Evolutionary conservation across 2,888 invertebrate species (phyloP).

Genomic region (Eutolmus rufibarbis): DNA sequence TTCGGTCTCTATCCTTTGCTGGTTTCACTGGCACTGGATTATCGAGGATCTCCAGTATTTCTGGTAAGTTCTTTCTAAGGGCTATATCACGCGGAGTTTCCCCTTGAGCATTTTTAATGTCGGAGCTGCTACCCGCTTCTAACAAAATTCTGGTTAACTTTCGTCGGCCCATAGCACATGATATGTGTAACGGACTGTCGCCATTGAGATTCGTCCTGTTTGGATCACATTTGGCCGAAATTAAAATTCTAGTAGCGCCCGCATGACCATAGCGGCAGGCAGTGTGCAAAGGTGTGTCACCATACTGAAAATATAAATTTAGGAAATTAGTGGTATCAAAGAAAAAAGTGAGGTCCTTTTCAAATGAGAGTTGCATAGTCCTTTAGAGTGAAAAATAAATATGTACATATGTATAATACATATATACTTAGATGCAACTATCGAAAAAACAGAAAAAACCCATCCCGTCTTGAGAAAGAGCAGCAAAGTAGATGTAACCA

Average conservation of each 20-base stretch:
- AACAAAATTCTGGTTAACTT: conserved; percentile 90
- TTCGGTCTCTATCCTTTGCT: conserved; percentile 54
- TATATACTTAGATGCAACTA: no score
- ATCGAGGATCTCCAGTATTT: conserved; percentile 82
- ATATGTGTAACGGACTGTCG: conserved; percentile 92
- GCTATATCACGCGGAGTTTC: conserved; percentile 93
- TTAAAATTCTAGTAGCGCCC: conserved; percentile 90
- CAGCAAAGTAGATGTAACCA: no score
- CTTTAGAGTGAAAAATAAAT: no score
- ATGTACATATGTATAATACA: no score
- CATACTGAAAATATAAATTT: conserved; percentile 72
- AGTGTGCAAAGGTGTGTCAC: conserved; percentile 93
- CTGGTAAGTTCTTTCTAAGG: conserved; percentile 81
- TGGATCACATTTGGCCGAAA: conserved; percentile 86
- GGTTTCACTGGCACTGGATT: conserved; percentile 60
- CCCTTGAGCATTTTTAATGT: conserved; percentile 67
- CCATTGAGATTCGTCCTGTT: conserved; percentile 95
- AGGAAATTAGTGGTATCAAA: neutral
- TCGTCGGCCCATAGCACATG: conserved; percentile 90
- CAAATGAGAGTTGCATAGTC: neutral
- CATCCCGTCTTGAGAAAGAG: no score
- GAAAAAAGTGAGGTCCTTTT: neutral
- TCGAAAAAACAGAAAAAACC: no score
- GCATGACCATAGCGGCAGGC: conserved; percentile 96
- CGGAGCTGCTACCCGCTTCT: conserved; percentile 81